Percentiles rank a stretch among this genome's conserved stretches.
Evolutionary conservation across 1,140 invertebrate species (phyloP).

Genomic region (Drosophila sp.): DNA sequence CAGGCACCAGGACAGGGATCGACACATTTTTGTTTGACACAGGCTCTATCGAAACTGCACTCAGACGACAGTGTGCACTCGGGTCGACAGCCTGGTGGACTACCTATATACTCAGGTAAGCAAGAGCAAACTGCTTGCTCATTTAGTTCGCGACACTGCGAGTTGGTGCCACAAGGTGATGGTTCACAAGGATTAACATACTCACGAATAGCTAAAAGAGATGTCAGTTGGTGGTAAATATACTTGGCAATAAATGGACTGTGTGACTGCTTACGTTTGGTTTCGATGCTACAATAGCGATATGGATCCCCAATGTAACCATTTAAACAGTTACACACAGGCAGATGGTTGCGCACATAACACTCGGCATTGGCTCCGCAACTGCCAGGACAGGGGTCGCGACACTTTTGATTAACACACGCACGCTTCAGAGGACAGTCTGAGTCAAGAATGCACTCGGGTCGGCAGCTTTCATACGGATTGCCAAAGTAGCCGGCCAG

Average conservation of each 20-base stretch:
- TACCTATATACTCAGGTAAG: slow-evolving; percentile 88
- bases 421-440: slow-evolving; percentile 85
- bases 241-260: not conserved
- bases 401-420: slow-evolving; percentile 86
- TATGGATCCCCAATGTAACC: slow-evolving; percentile 89
- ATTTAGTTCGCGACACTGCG: slow-evolving; percentile 87
- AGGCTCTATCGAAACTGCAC: slow-evolving; percentile 87
- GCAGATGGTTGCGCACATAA: slow-evolving; percentile 89
- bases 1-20: slow-evolving; percentile 90
- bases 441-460: slow-evolving; percentile 85
- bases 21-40: slow-evolving; percentile 87
- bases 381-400: slow-evolving; percentile 85
- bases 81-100: slow-evolving; percentile 89
- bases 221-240: not conserved
- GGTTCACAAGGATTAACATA: slow-evolving; percentile 85
- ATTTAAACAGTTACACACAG: slow-evolving; percentile 87
- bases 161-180: slow-evolving; percentile 89
- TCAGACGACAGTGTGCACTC: slow-evolving; percentile 87
- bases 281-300: slow-evolving; percentile 83
- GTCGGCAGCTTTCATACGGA: slow-evolving; percentile 85
- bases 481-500: slow-evolving; percentile 84
- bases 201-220: slow-evolving; percentile 61
- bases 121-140: slow-evolving; percentile 88
- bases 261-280: slow-evolving; percentile 64
- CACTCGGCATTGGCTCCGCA: slow-evolving; percentile 88